Evolutionary conservation across 2,797 vertebrate genomes (phyloP).

Genomic region (Oryzias sinensis): DNA sequence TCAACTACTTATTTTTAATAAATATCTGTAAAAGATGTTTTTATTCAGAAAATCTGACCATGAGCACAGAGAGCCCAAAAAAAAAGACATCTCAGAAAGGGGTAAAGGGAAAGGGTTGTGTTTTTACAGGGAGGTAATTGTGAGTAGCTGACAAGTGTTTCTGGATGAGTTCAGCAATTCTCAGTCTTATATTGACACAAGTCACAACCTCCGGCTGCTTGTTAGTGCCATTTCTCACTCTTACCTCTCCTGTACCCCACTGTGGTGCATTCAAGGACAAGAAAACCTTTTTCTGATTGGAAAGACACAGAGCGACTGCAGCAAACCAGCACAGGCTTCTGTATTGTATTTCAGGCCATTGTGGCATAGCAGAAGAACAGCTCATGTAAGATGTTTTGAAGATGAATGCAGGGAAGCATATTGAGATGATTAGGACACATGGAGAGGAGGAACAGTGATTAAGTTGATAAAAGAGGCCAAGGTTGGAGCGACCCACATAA

Average conservation of each 20-base stretch:
- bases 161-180: conserved; percentile 30
- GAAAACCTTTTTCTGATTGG: conserved; percentile 37
- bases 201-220: conserved; percentile 6
- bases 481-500: too few relatives aligned
- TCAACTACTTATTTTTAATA: too few relatives aligned
- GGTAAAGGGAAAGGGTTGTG: conserved; percentile 10
- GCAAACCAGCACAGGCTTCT: conserved; percentile 3
- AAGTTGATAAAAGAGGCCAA: too few relatives aligned
- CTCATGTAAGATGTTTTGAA: too few relatives aligned
- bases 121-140: not conserved
- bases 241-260: conserved; percentile 6
- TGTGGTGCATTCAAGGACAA: conserved; percentile 26
- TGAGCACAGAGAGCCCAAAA: too few relatives aligned
- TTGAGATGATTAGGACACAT: too few relatives aligned
- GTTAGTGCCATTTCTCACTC: conserved; percentile 19
- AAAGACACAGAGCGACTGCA: conserved; percentile 40
- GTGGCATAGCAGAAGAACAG: too few relatives aligned
- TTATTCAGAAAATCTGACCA: too few relatives aligned
- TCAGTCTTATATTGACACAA: conserved; percentile 9
- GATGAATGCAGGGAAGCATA: too few relatives aligned
- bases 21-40: too few relatives aligned
- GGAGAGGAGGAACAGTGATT: too few relatives aligned
- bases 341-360: too few relatives aligned
- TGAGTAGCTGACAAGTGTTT: conserved; percentile 5
- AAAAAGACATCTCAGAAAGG: not conserved